Conservation (phyloP, 2,113 vertebrate species). For the Ictidomys tridecemlineatus region DNA sequence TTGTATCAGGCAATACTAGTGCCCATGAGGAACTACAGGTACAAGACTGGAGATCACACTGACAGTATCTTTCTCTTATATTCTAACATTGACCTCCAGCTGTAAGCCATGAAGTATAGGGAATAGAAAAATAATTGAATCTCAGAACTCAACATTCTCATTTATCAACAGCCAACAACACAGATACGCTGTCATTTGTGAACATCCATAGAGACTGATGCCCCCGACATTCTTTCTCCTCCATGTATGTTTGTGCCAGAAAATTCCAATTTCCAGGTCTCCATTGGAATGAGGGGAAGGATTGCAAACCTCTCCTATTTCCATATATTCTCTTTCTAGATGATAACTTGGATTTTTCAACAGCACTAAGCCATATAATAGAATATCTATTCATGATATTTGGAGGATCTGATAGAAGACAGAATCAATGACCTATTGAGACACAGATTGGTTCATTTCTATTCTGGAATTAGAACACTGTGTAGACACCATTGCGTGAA, state of each 20-base stretch:
- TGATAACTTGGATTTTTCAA: background rate
- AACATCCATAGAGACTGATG: background rate
- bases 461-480: background rate
- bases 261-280: background rate
- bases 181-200: background rate
- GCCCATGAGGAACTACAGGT: background rate
- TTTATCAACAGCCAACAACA: background rate
- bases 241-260: background rate
- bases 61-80: background rate
- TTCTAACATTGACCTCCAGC: background rate
- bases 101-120: background rate
- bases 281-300: background rate
- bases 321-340: background rate
- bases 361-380: background rate
- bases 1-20: background rate
- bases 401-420: background rate
- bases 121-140: background rate
- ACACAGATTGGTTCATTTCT: background rate
- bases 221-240: background rate
- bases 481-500: background rate
- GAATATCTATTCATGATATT: background rate
- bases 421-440: background rate
- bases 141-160: background rate
- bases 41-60: background rate
- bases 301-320: background rate